phyloP scores from a whole-genome alignment of 30 jellyfish, hydroid and myxozoan genomes.

The Cassiopea xamachana region DNA sequence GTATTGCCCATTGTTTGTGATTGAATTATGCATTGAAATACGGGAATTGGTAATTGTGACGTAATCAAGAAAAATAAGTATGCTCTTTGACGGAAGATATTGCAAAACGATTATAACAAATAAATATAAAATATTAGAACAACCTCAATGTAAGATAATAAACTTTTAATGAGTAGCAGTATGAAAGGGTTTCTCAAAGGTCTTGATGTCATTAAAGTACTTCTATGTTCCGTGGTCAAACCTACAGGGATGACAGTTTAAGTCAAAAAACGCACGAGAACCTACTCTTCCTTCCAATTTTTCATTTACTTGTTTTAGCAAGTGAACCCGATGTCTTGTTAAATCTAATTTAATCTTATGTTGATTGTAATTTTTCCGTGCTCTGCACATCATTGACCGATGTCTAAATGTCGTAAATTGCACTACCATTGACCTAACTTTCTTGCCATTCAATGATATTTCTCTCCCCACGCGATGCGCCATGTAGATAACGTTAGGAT shows the following conservation, averaged over 20 bases:
- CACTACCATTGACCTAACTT: not conserved
- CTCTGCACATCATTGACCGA: conserved; percentile 13
- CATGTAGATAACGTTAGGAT: conserved; percentile 6
- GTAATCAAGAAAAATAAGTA: not conserved
- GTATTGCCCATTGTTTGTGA: not conserved
- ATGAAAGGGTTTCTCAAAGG: not conserved
- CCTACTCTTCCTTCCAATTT: not conserved
- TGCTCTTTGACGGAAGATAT: not conserved
- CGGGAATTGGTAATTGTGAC: not conserved
- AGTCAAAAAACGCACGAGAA: conserved; percentile 17
- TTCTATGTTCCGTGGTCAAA: conserved; percentile 5
- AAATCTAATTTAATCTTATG: not conserved
- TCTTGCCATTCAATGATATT: not conserved
- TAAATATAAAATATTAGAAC: not conserved
- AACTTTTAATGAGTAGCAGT: not conserved
- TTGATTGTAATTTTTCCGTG: not conserved
- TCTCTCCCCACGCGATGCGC: conserved; percentile 31
- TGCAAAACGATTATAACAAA: not conserved
- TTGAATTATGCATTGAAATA: not conserved
- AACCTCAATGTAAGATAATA: not conserved
- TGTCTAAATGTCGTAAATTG: conserved; percentile 18
- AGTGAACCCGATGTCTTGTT: not conserved
- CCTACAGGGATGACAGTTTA: conserved; percentile 29
- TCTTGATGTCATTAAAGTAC: not conserved
- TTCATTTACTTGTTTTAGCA: not conserved